Evolutionary conservation across 1,140 invertebrate genomes (phyloP), one percentile per base, ranked within the genome.

Genomic region (Papilio aristodemus): DNA sequence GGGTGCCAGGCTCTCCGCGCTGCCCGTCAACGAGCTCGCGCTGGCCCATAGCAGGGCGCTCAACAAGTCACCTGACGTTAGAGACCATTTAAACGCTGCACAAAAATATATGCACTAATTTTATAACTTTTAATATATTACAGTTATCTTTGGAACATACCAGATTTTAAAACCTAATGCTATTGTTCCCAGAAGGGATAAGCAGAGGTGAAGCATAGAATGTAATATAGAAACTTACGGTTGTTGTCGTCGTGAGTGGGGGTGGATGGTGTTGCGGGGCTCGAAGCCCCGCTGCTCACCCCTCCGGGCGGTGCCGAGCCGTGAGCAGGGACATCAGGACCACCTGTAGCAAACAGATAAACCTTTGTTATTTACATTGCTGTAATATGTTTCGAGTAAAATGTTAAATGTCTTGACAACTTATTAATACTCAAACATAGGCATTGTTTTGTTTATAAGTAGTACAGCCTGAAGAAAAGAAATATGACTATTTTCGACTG

Each of bases 271-370:
- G 86, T 86, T 63, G 93, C 92, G 92, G 90, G 91, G 92, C 91
- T 92, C 92, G 92, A 74, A 25, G 87, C 89, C 88, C 88, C 88
- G 88, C 88, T 77, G 71, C 69, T 81, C 86, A 86, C 87, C 87
- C 86, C 88, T 88, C 88, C 88, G 88, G 88, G 88, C 91, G 92
- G 92, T 89, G 92, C 92, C 79, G 93, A 92, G 90, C 85, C 91
- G 85, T 92, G 91, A 89, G 91, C 92, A 92, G 93, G 92, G 90
- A 93, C 93, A 94, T 94, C 93, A 94, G 93, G 93, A 93, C 93
- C 93, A 93, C 88, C 88, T 90, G 72, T 0, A 54, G 59, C 17
- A 43, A 10, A 60, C 41, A 60, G 11, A 67, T 43, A 58, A 10
- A 60, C 38, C 19, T 22, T 60, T n/a, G n/a, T n/a, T n/a, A n/a